Evolutionary conservation across 2,797 vertebrate genomes (phyloP).

Genomic region (Rhabdomys pumilio): DNA sequence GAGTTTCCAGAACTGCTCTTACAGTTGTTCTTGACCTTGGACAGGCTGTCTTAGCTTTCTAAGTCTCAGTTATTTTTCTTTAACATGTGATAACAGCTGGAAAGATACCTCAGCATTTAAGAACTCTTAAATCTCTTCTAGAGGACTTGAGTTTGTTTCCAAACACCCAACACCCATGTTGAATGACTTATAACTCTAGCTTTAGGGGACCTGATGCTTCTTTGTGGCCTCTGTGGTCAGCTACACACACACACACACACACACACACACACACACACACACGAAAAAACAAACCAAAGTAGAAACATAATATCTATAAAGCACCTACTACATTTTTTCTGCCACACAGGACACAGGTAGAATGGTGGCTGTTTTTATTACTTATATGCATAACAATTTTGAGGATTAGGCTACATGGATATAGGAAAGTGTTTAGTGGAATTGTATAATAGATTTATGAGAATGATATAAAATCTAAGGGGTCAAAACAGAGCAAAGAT

Average conservation of each 20-base stretch:
- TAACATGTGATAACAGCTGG: background rate
- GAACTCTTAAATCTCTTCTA: background rate
- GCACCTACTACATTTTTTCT: background rate
- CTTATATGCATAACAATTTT: background rate
- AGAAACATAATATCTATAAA: background rate
- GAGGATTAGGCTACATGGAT: background rate
- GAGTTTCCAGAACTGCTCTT: background rate
- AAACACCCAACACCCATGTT: background rate
- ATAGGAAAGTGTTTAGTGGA: background rate
- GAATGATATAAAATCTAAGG: slow-evolving; percentile 23
- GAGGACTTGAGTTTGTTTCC: background rate
- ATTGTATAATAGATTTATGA: slow-evolving; percentile 34
- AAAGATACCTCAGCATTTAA: background rate
- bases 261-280: background rate
- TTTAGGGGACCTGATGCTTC: background rate
- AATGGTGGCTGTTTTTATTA: background rate
- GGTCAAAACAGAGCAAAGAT: slow-evolving; percentile 5
- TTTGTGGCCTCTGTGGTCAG: too few species aligned
- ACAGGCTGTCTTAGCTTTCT: background rate
- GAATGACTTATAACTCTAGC: background rate
- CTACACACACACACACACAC: background rate
- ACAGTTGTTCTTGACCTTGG: background rate
- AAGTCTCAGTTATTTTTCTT: slow-evolving; percentile 15
- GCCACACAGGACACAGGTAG: background rate
- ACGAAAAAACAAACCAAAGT: background rate